phyloP scores from a whole-genome alignment of 2,797 vertebrate species.

The Orientallactaga sibirica region DNA sequence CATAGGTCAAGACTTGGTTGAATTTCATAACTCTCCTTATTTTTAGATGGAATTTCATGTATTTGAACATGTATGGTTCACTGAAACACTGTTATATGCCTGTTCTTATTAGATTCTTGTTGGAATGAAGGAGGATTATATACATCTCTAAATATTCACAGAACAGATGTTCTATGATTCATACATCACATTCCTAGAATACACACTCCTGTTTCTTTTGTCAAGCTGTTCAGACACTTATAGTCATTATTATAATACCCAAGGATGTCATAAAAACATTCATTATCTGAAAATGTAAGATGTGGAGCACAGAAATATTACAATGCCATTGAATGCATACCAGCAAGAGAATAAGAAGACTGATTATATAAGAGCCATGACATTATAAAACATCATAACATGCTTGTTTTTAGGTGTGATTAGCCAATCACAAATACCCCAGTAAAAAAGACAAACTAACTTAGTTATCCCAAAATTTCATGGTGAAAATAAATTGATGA shows the following conservation, averaged over 20 bases:
- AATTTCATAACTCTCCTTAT: not conserved
- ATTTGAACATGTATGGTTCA: not conserved
- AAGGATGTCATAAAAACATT: slow-evolving; percentile 69
- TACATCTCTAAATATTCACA: slow-evolving; percentile 49
- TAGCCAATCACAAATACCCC: slow-evolving; percentile 40
- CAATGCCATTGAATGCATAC: slow-evolving; percentile 43
- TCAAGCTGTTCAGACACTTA: slow-evolving; percentile 66
- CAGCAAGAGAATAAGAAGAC: slow-evolving; percentile 38
- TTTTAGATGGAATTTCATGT: not conserved
- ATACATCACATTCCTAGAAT: slow-evolving; percentile 29
- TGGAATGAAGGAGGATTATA: not conserved
- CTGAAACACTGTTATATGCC: not conserved
- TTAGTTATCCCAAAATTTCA: slow-evolving; percentile 36
- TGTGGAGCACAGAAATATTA: slow-evolving; percentile 55
- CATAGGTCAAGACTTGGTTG: not conserved
- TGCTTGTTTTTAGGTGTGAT: slow-evolving; percentile 1
- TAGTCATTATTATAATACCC: slow-evolving; percentile 71
- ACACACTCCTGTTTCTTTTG: slow-evolving; percentile 61
- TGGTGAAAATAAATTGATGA: slow-evolving; percentile 21
- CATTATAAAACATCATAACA: slow-evolving; percentile 18
- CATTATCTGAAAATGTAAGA: slow-evolving; percentile 59
- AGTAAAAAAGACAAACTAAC: not conserved
- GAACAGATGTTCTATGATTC: slow-evolving; percentile 57
- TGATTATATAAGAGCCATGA: slow-evolving; percentile 20
- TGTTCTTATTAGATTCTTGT: not conserved